Base-by-base conservation (phyloP, 2,888 invertebrate genomes). In the Lasioglossum villosulum region DNA sequence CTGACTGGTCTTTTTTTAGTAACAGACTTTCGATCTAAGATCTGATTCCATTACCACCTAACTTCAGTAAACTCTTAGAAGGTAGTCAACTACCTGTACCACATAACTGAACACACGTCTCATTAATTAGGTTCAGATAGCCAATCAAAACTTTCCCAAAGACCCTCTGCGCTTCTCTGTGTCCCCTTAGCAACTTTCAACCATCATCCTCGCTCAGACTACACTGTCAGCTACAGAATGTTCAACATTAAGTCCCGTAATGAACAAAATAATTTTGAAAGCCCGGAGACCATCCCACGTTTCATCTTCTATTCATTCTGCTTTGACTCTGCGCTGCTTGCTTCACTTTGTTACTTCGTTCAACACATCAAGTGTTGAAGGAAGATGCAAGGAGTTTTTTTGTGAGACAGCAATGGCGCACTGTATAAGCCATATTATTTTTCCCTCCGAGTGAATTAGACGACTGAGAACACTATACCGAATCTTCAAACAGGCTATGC, bases 111-210 rank as follows among this genome's bases (percentile, higher is more conserved):
- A n/a, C 56, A 56, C 56, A 56, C 12, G 6, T 30, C 34, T 63
- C 63, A 34, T 68, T 68, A 68, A 68, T 37, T 37, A 68, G 23
- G 23, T 68, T 68, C 34, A n/a, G 27, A 8, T 56, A 37, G 56
- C 56, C 27, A 70, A 70, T 70, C 34, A n/a, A 37, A 37, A 68
- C 23, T 68, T 68, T 68, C 68, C 37, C 70, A 12, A n/a, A 39
- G n/a, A 70, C n/a, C 23, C 5, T 14, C 37, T 39, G n/a, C 37
- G 4, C 23, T 23, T 70, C 37, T n/a, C 12, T 37, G 12, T n/a
- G 12, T 37, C 23, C n/a, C 39, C 23, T 39, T n/a, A n/a, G 12
- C 12, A 37, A 70, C 37, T n/a, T 70, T n/a, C 4, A 39, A 70
- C 12, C 39, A 70, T 70, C 37, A 39, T n/a, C 37, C 37, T 4